Conservation (phyloP, 2,113 vertebrate genomes). For the Natator depressus region DNA sequence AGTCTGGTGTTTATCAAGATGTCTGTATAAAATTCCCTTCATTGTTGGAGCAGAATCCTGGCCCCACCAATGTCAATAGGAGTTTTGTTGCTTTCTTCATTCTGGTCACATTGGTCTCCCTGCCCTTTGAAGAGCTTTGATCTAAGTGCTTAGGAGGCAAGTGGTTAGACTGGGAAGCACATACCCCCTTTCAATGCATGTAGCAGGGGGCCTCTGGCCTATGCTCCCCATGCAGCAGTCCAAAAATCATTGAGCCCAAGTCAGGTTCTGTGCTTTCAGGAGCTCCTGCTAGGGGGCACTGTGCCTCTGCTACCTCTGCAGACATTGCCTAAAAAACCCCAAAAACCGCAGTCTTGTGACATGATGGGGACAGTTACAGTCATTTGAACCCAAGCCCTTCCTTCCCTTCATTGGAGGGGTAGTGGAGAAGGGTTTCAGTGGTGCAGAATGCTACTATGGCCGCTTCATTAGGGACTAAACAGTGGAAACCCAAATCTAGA, state of each 20-base stretch:
- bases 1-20: background rate
- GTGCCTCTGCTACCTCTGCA: background rate
- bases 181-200: background rate
- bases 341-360: conserved; percentile 3
- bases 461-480: background rate
- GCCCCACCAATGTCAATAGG: background rate
- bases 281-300: background rate
- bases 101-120: background rate
- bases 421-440: conserved; percentile 26
- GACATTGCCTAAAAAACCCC: conserved; percentile 7
- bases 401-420: background rate
- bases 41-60: background rate
- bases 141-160: background rate
- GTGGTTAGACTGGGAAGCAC: background rate
- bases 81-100: background rate
- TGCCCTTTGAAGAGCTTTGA: background rate
- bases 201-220: background rate
- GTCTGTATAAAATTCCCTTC: background rate
- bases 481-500: background rate
- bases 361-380: background rate
- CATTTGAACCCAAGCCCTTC: conserved; percentile 15
- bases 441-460: conserved; percentile 11
- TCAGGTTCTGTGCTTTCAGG: background rate
- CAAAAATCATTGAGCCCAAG: background rate
- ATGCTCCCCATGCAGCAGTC: background rate